These are phyloP conservation scores for Condylura cristata DNA, from an alignment of 2,113 vertebrate species.

Conservation along the genomic window DNA sequence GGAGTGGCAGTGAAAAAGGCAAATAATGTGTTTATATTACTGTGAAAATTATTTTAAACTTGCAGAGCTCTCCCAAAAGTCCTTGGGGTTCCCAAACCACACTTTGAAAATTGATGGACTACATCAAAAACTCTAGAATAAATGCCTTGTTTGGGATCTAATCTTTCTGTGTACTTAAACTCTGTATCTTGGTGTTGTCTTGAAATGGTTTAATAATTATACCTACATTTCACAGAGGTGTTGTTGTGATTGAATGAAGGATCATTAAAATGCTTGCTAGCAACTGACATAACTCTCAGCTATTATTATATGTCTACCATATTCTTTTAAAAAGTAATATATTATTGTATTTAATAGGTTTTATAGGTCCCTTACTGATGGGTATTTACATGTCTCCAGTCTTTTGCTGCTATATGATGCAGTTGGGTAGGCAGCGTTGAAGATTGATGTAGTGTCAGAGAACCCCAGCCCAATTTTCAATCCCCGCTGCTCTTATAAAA, in stretches of 20 bases:
- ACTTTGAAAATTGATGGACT: neutral
- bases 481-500: neutral
- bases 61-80: neutral
- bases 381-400: neutral
- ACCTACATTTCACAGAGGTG: neutral
- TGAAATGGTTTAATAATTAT: neutral
- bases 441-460: neutral
- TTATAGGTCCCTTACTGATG: neutral
- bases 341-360: neutral
- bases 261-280: neutral
- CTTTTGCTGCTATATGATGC: neutral
- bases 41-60: neutral
- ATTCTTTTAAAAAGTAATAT: neutral
- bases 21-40: neutral
- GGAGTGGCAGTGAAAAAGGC: neutral
- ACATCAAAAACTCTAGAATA: neutral
- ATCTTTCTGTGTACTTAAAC: neutral
- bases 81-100: neutral
- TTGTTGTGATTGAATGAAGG: conserved; percentile 38
- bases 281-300: neutral
- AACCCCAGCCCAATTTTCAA: neutral
- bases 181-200: neutral
- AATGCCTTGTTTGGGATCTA: neutral
- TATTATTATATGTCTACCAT: neutral
- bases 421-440: neutral